Evolutionary conservation across 2,797 vertebrate species (phyloP), one percentile per base, ranked within the genome.

Genomic region (Pampus argenteus): DNA sequence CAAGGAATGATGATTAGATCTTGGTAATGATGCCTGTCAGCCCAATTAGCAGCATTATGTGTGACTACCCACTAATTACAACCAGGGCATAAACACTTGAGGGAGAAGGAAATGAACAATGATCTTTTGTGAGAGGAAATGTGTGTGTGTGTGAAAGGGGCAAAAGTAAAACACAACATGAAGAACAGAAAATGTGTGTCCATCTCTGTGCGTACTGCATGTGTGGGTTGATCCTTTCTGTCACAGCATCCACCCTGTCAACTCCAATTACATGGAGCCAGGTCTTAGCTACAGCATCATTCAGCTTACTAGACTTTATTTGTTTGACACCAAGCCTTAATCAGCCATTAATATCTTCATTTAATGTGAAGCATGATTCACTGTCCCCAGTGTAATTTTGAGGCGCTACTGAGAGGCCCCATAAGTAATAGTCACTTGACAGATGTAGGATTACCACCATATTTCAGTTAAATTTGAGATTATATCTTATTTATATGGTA

Each of bases 1-100:
- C 48, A 66, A 66, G 83, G 60, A 73, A 68, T 40, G 18, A 48
- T 70, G 50, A 84, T 84, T 81, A 81, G 74, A 52, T 70, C 29
- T 65, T 50, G 71, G 66, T 77, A 73, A 83, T 67, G 61, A 54
- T 56, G 70, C 74, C 71, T 74, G 74, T 70, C 69, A 72, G 70
- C 44, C 64, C 81, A 86, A 80, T 82, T 83, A 83, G 76, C n/a
- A 38, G 44, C 42, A 78, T 64, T 82, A 75, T 73, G 79, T 74
- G 67, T 57, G 71, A 77, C 78, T 70, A 75, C 54, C 55, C n/a
- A 54, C 40, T 79, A 81, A 84, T 77, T 81, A 81, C 38, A 66
- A 66, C 25, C 55, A 65, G 57, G 51, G 44, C 25, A 49, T 66
- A 20, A 20, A 20, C 48, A 65, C 44, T 75, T n/a, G 36, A 51